Evolutionary conservation across 2,113 vertebrate genomes (phyloP).

Genomic region (Bubo blakistoni): DNA sequence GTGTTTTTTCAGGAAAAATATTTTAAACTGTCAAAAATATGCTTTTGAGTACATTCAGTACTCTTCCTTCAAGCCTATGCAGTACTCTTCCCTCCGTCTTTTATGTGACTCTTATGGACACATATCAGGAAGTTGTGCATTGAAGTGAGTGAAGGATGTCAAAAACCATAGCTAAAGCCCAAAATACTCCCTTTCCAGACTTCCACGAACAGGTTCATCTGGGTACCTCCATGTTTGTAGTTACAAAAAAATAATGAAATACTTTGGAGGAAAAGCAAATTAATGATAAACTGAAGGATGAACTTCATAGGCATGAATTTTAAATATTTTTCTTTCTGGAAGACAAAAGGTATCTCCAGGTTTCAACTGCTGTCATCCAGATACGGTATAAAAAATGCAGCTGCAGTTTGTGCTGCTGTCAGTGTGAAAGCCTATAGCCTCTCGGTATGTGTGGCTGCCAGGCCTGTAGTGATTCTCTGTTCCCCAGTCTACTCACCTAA

Average conservation of each 20-base stretch:
- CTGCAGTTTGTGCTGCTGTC: not conserved
- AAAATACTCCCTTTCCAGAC: not conserved
- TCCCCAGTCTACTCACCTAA: not conserved
- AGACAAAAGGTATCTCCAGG: not conserved
- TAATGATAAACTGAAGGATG: not conserved
- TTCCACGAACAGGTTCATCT: not conserved
- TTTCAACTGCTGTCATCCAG: not conserved
- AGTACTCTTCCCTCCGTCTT: not conserved
- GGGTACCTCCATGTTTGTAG: not conserved
- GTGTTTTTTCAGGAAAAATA: not conserved
- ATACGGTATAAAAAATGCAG: not conserved
- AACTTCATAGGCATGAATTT: not conserved
- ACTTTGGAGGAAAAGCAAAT: not conserved
- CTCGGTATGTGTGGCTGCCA: not conserved
- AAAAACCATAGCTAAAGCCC: not conserved
- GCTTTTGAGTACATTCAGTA: not conserved
- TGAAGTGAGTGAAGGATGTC: not conserved
- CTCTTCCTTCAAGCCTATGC: not conserved
- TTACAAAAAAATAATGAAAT: not conserved
- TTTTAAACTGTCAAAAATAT: not conserved
- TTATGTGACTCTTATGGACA: not conserved
- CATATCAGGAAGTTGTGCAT: not conserved
- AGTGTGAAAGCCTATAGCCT: not conserved
- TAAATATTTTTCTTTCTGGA: not conserved
- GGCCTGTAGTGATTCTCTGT: not conserved